These are phyloP conservation scores for Pissodes strobi DNA, from an alignment of 1,140 invertebrate genomes.

Conservation along the genomic window DNA sequence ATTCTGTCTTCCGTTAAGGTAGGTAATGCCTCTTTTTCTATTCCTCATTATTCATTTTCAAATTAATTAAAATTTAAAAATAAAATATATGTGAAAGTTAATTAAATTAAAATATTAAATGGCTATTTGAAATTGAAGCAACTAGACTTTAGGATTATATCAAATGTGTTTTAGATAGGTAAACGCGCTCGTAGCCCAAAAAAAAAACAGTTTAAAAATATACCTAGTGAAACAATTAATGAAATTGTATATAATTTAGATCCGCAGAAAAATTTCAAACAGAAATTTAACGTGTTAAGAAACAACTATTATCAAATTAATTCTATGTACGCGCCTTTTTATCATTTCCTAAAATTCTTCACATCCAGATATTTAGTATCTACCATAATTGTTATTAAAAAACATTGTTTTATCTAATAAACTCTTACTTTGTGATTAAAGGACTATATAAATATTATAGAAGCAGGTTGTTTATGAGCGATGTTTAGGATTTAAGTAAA, in stretches of 20 bases:
- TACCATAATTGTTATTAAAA: too few species aligned
- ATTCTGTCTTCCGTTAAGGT: too few species aligned
- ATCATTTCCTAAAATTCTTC: background rate
- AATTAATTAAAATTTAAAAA: too few species aligned
- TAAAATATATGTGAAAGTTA: too few species aligned
- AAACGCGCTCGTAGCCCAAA: conserved; percentile 38
- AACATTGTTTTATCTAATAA: too few species aligned
- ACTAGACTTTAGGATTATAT: background rate
- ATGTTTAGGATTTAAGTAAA: too few species aligned
- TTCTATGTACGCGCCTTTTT: conserved; percentile 6
- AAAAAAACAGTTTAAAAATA: conserved; percentile 24
- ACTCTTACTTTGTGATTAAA: background rate
- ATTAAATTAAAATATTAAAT: too few species aligned
- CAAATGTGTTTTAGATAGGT: conserved; percentile 18
- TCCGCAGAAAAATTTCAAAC: conserved; percentile 12
- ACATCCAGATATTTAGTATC: too few species aligned
- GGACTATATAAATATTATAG: background rate
- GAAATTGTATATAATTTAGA: conserved; percentile 32
- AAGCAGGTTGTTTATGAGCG: too few species aligned
- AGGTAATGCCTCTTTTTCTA: too few species aligned
- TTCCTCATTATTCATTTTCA: too few species aligned
- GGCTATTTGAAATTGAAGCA: too few species aligned
- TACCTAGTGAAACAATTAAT: conserved; percentile 31
- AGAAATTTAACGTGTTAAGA: conserved; percentile 1
- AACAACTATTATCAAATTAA: background rate